Evolutionary conservation across 2,888 invertebrate genomes (phyloP).

Genomic region (Andrena marginata): DNA sequence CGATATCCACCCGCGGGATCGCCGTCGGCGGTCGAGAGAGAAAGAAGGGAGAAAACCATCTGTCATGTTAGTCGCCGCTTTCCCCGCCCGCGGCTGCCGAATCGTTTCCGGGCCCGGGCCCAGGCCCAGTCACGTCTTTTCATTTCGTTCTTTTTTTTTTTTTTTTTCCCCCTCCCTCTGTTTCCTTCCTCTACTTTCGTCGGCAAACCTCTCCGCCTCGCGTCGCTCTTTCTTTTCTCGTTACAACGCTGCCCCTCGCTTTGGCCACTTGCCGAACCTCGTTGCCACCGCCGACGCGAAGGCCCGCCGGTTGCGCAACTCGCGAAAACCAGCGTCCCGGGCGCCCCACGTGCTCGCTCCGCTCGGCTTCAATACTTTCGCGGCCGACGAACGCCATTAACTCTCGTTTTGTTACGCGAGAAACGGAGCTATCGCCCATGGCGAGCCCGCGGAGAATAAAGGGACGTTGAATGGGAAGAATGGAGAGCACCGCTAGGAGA

Average conservation of each 20-base stretch:
- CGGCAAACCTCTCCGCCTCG: background rate
- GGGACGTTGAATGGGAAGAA: conserved; percentile 27
- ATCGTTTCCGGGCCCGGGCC: conserved; percentile 79
- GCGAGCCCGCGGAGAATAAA: conserved; percentile 10
- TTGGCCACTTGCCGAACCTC: conserved; percentile 41
- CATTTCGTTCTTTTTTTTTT: background rate
- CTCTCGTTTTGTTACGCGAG: conserved; percentile 8
- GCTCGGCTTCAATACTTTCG: conserved; percentile 43
- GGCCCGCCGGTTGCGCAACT: conserved; percentile 51
- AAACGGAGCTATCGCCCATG: conserved; percentile 26
- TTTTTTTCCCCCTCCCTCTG: no score
- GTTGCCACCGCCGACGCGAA: conserved; percentile 10
- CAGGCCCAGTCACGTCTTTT: conserved; percentile 38
- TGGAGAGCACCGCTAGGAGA: background rate
- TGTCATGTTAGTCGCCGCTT: conserved; percentile 76
- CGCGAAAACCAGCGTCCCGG: conserved; percentile 47
- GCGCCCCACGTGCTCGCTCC: conserved; percentile 25
- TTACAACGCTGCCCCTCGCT: conserved; percentile 3
- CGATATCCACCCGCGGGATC: conserved; percentile 47
- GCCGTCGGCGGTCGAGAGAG: conserved; percentile 48
- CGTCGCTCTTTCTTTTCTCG: conserved; percentile 4
- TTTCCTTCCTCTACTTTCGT: background rate
- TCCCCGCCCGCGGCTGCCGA: conserved; percentile 80
- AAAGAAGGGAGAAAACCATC: conserved; percentile 69
- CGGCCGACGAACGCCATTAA: conserved; percentile 26